Percentiles rank a stretch among this genome's conserved stretches.
phyloP scores from a whole-genome alignment of 53 echinoderm and acorn worm genomes.

The Temnopleurus reevesii region DNA sequence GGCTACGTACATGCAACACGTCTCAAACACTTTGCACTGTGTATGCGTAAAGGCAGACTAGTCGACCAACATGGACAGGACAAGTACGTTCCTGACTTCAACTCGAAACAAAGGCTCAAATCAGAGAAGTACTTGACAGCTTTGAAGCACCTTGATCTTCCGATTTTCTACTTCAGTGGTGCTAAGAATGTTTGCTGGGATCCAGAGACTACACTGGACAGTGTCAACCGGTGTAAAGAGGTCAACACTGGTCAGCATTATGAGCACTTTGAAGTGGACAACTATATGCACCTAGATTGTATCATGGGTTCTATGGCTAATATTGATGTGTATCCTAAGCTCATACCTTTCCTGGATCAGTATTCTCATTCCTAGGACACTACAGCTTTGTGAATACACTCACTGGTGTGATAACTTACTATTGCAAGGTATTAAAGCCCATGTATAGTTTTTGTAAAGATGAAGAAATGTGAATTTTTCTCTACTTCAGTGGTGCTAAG shows the following conservation, averaged over 20 bases:
- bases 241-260: conserved; percentile 66
- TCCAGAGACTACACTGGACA: conserved; percentile 56
- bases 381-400: too few species aligned
- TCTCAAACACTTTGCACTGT: conserved; percentile 58
- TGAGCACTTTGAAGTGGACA: conserved; percentile 54
- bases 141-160: conserved; percentile 66
- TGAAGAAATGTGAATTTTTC: too few species aligned
- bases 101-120: conserved; percentile 33
- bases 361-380: conserved; percentile 51
- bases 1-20: conserved; percentile 63
- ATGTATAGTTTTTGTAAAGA: too few species aligned
- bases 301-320: conserved; percentile 64
- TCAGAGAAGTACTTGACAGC: conserved; percentile 50
- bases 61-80: conserved; percentile 60
- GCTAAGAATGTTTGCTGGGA: conserved; percentile 72
- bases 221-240: conserved; percentile 58
- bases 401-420: too few species aligned
- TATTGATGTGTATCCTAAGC: conserved; percentile 62
- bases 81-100: conserved; percentile 64
- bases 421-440: too few species aligned
- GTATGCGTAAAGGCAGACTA: conserved; percentile 63
- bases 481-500: conserved; percentile 70
- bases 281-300: conserved; percentile 71
- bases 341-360: conserved; percentile 61
- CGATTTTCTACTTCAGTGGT: conserved; percentile 71